Percentiles rank a stretch among this genome's conserved stretches.
Conservation (phyloP, 2,888 invertebrate genomes). For the Drosophila histrio region DNA sequence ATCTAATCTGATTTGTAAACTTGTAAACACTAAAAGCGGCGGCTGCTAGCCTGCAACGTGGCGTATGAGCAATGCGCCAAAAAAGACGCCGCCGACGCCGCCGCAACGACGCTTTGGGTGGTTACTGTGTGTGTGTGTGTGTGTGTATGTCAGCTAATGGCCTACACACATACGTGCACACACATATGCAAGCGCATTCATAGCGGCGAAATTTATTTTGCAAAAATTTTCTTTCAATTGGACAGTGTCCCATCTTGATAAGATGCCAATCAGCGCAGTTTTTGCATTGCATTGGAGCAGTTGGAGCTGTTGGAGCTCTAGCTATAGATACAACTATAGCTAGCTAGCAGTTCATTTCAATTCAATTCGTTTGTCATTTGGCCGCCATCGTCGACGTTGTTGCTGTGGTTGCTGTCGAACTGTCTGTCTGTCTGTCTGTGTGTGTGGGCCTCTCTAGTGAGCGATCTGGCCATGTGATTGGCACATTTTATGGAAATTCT, state of each 20-base stretch:
- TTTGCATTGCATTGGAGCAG: constrained; percentile 58
- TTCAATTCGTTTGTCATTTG: constrained; percentile 80
- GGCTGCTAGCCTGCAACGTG: constrained; percentile 33
- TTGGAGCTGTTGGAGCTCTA: constrained; percentile 23
- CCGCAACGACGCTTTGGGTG: constrained; percentile 58
- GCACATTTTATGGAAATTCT: constrained; percentile 78
- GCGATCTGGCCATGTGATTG: constrained; percentile 67
- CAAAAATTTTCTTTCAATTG: constrained; percentile 82
- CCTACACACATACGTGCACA: constrained; percentile 17
- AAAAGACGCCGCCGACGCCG: constrained; percentile 30
- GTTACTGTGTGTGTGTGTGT: constrained; percentile 24
- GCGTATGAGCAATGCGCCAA: constrained; percentile 61
- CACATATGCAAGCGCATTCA: constrained; percentile 39
- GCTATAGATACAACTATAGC: neutral
- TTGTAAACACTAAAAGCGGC: constrained; percentile 45
- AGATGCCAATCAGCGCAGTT: constrained; percentile 82
- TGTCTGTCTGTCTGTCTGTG: too few species aligned
- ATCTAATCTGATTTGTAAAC: constrained; percentile 71
- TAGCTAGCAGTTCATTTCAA: constrained; percentile 74
- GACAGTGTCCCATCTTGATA: constrained; percentile 84
- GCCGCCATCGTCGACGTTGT: constrained; percentile 44
- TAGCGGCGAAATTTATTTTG: constrained; percentile 75
- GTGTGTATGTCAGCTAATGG: constrained; percentile 25
- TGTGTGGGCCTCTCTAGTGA: constrained; percentile 63
- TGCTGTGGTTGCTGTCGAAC: neutral